A percentile compares a stretch with the other conserved stretches of the same genome.
Conservation (phyloP, 1,140 invertebrate genomes). For the Phocides pigmalion region DNA sequence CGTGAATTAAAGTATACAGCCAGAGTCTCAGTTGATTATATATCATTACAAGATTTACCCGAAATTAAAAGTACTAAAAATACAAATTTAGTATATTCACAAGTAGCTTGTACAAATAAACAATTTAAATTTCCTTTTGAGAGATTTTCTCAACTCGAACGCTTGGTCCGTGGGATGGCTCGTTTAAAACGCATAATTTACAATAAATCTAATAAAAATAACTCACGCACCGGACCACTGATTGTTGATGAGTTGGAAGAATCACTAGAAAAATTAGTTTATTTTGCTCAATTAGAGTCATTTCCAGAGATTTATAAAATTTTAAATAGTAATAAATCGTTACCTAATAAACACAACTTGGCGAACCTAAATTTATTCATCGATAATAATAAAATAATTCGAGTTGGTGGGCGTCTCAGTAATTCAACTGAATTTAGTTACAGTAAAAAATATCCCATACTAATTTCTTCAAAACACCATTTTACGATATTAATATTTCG, state of each 20-base stretch:
- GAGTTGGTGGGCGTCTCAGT: constrained; percentile 2
- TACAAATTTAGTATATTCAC: background rate
- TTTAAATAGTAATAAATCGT: background rate
- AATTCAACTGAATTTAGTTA: background rate
- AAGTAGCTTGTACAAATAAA: background rate
- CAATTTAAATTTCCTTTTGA: constrained; percentile 20
- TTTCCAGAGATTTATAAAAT: constrained; percentile 7
- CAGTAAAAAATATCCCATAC: constrained; percentile 13
- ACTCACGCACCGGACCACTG: constrained; percentile 1
- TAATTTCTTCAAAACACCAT: constrained; percentile 25
- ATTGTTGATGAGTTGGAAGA: constrained; percentile 11
- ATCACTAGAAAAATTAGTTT: constrained; percentile 5
- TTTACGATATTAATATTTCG: constrained; percentile 18
- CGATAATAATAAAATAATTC: constrained; percentile 17
- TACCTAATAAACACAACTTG: constrained; percentile 8
- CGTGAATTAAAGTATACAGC: background rate
- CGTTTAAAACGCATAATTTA: constrained; percentile 8
- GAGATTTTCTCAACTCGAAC: constrained; percentile 17
- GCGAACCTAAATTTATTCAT: constrained; percentile 13
- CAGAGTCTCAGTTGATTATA: background rate
- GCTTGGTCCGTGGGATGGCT: constrained; percentile 13
- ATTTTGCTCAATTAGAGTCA: constrained; percentile 4
- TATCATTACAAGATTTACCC: constrained; percentile 1
- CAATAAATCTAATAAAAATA: constrained; percentile 10
- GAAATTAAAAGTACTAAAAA: constrained; percentile 13